phyloP scores from a whole-genome alignment of 2,113 vertebrate genomes.

The Aplodontia rufa region DNA sequence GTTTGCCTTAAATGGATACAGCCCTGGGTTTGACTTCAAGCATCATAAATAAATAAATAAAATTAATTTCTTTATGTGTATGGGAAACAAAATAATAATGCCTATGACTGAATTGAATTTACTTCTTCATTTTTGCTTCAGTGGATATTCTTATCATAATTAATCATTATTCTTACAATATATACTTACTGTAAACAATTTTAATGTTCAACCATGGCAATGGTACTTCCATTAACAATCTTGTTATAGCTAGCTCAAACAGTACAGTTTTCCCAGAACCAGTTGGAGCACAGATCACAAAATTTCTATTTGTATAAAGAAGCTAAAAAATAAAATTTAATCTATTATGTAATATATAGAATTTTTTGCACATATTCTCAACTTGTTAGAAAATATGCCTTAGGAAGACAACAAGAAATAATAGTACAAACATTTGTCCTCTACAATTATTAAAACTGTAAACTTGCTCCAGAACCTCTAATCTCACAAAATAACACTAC shows the following conservation, averaged over 20 bases:
- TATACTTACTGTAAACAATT: constrained; percentile 94
- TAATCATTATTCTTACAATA: constrained; percentile 34
- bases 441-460: constrained; percentile 43
- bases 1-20: neutral
- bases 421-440: constrained; percentile 26
- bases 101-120: neutral
- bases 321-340: constrained; percentile 87
- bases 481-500: neutral
- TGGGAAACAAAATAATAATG: constrained; percentile 5
- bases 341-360: neutral
- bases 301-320: constrained; percentile 94
- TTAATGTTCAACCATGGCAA: constrained; percentile 95
- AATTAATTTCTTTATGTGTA: neutral
- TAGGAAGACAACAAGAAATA: constrained; percentile 9
- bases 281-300: constrained; percentile 96
- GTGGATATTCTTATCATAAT: constrained; percentile 5
- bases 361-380: constrained; percentile 54
- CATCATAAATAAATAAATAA: neutral
- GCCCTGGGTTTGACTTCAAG: neutral
- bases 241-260: constrained; percentile 96
- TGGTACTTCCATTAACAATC: constrained; percentile 92
- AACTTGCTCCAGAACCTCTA: neutral
- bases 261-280: constrained; percentile 98
- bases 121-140: constrained; percentile 28
- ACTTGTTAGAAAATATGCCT: constrained; percentile 39